These are phyloP conservation scores for Chondrosia reniformis DNA, from an alignment of 37 sponge, comb jelly and placozoan species.

Conservation along the genomic window DNA sequence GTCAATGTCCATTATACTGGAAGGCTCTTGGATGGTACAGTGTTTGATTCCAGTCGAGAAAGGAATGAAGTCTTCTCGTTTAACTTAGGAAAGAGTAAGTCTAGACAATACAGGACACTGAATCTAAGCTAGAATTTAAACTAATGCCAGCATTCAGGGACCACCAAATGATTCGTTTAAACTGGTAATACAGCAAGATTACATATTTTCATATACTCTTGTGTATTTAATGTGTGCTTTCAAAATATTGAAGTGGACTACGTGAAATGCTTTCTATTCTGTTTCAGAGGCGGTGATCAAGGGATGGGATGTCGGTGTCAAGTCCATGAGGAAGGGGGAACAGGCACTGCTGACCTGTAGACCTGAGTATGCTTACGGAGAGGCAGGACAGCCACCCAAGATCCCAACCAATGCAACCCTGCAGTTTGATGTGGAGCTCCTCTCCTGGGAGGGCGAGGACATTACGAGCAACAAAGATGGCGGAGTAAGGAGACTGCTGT, in stretches of 20 bases:
- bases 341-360: slow-evolving; percentile 78
- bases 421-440: slow-evolving; percentile 92
- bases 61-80: slow-evolving; percentile 74
- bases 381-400: slow-evolving; percentile 75
- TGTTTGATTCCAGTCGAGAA: slow-evolving; percentile 92
- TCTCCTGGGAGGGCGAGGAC: slow-evolving; percentile 75
- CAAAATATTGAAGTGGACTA: background rate
- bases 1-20: slow-evolving; percentile 96
- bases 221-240: no score
- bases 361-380: slow-evolving; percentile 93
- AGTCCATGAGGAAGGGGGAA: slow-evolving; percentile 89
- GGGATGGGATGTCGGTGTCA: slow-evolving; percentile 95
- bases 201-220: no score
- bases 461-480: slow-evolving; percentile 61
- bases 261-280: background rate
- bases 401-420: slow-evolving; percentile 89
- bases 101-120: no score
- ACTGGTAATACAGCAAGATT: no score
- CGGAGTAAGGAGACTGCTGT: slow-evolving; percentile 57
- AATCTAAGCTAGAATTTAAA: no score
- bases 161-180: no score
- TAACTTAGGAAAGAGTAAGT: slow-evolving; percentile 77
- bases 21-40: slow-evolving; percentile 75
- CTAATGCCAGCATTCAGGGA: no score
- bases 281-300: slow-evolving; percentile 78